These are phyloP conservation scores for Apis mellifera DNA, from an alignment of 1,140 invertebrate genomes.

Conservation along the genomic window Amel_HAv3.1 CM009936.2:15040501-15041000, in stretches of 20 bases:
- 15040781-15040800: conserved; percentile 83
- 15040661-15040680: conserved; percentile 87
- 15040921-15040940: conserved; percentile 63
- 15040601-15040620: conserved; percentile 86
- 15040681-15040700: conserved; percentile 91
- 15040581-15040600: conserved; percentile 86
- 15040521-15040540: conserved; percentile 85
- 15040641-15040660: conserved; percentile 87
- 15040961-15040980: not conserved
- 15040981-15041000: conserved; percentile 4
- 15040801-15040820: conserved; percentile 95
- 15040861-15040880: conserved; percentile 93
- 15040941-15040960: not conserved
- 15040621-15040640: conserved; percentile 85
- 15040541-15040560: conserved; percentile 87
- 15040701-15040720: conserved; percentile 87
- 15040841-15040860: conserved; percentile 93
- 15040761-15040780: conserved; percentile 85
- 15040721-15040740: conserved; percentile 88
- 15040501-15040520: conserved; percentile 80
- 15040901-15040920: conserved; percentile 74
- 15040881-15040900: conserved; percentile 93
- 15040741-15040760: conserved; percentile 93
- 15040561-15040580: conserved; percentile 84
- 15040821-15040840: conserved; percentile 91